A percentile compares a stretch with the other conserved stretches of the same genome.
These are phyloP conservation scores for Perdix hodgsoniae DNA, from an alignment of 2,797 vertebrate species.

Conservation along the genomic window DNA sequence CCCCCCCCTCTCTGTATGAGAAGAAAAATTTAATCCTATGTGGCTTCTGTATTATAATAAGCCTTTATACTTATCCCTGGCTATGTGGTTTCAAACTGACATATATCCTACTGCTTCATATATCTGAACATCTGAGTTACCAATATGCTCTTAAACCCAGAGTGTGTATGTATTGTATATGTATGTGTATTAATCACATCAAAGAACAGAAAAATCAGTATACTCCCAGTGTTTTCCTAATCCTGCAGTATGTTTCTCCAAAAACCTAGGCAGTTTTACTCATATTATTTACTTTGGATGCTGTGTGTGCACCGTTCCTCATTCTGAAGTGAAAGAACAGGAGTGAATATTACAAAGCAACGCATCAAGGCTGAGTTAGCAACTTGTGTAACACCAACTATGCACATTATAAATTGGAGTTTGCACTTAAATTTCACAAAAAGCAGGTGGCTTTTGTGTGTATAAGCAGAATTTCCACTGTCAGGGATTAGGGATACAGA, in stretches of 20 bases:
- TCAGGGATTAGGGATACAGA: not conserved
- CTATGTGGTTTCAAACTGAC: conserved; percentile 46
- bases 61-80: conserved; percentile 37
- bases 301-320: not conserved
- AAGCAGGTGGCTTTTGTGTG: not conserved
- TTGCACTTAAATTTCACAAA: not conserved
- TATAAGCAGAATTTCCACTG: not conserved
- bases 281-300: not conserved
- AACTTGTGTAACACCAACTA: not conserved
- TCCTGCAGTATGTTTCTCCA: not conserved
- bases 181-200: conserved; percentile 6
- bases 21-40: conserved; percentile 43
- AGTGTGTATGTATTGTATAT: not conserved
- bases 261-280: not conserved
- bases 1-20: not conserved
- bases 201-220: conserved; percentile 26
- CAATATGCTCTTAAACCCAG: not conserved
- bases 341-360: not conserved
- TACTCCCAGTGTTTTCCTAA: not conserved
- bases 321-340: not conserved
- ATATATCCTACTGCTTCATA: conserved; percentile 32
- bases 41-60: conserved; percentile 57
- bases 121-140: conserved; percentile 31
- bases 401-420: not conserved
- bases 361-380: not conserved